phyloP scores from a whole-genome alignment of 1,140 invertebrate species.

The Mylabris phalerata region DNA sequence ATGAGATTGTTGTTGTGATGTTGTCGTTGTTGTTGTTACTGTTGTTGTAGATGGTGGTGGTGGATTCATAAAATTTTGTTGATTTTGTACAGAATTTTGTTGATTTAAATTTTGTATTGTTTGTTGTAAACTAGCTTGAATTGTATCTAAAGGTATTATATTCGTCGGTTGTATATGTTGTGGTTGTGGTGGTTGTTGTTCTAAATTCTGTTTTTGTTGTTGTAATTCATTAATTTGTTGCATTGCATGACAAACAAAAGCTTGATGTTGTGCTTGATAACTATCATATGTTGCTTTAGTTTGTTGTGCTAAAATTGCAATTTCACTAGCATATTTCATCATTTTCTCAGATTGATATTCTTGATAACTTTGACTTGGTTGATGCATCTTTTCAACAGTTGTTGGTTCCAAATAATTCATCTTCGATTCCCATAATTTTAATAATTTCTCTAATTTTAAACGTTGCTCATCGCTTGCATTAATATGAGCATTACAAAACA shows the following conservation, averaged over 20 bases:
- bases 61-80: slow-evolving; percentile 15
- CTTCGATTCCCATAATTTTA: slow-evolving; percentile 93
- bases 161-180: slow-evolving; percentile 22
- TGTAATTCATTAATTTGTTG: slow-evolving; percentile 80
- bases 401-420: slow-evolving; percentile 84
- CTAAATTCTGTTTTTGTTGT: slow-evolving; percentile 68
- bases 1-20: slow-evolving; percentile 1
- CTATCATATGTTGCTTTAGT: slow-evolving; percentile 43
- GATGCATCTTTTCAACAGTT: slow-evolving; percentile 78
- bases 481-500: slow-evolving; percentile 88
- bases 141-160: slow-evolving; percentile 31
- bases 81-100: slow-evolving; percentile 10
- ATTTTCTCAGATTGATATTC: slow-evolving; percentile 79
- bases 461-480: slow-evolving; percentile 79
- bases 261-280: slow-evolving; percentile 90
- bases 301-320: slow-evolving; percentile 52
- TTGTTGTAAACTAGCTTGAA: slow-evolving; percentile 32
- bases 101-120: slow-evolving; percentile 31
- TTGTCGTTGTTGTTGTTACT: slow-evolving; percentile 3
- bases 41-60: slow-evolving; percentile 1
- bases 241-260: slow-evolving; percentile 85
- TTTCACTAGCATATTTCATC: slow-evolving; percentile 66
- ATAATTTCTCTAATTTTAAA: slow-evolving; percentile 82
- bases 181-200: slow-evolving; percentile 40
- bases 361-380: slow-evolving; percentile 69